Percentiles rank a stretch among this genome's conserved stretches.
Evolutionary conservation across 2,888 invertebrate genomes (phyloP).

Genomic region (Yponomeuta malinellus): DNA sequence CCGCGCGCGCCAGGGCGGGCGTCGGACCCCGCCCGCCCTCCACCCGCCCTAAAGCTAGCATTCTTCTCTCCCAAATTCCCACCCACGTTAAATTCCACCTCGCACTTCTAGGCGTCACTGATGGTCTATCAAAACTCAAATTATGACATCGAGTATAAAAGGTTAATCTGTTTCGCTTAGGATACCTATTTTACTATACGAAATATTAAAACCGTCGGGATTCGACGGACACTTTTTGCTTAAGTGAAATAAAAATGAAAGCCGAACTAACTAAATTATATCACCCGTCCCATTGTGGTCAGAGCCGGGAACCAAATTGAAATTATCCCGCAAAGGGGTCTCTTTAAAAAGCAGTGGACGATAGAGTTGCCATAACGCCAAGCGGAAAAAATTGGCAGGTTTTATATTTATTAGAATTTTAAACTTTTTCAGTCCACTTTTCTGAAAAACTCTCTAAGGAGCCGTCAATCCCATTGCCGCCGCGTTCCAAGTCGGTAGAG

Average conservation of each 20-base stretch:
- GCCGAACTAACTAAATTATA: background rate
- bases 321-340: background rate
- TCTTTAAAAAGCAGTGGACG: background rate
- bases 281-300: background rate
- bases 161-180: background rate
- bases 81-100: slow-evolving; percentile 32
- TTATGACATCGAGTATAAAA: slow-evolving; percentile 1
- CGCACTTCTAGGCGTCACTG: slow-evolving; percentile 36
- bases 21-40: slow-evolving; percentile 47
- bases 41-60: slow-evolving; percentile 34
- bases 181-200: slow-evolving; percentile 4
- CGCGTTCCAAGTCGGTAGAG: background rate
- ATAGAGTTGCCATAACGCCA: background rate
- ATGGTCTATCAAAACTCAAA: slow-evolving; percentile 12
- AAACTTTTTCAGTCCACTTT: background rate
- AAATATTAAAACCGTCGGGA: background rate
- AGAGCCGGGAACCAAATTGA: background rate
- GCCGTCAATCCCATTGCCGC: background rate
- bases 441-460: background rate
- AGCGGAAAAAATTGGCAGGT: background rate
- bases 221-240: background rate
- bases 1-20: slow-evolving; percentile 49
- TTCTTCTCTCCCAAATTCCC: slow-evolving; percentile 37
- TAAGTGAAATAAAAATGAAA: slow-evolving; percentile 16
- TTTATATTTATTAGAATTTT: background rate